Percentiles rank a stretch among this genome's conserved stretches.
phyloP scores from a whole-genome alignment of 1,140 invertebrate species.

The Hylaeus volcanicus region DNA sequence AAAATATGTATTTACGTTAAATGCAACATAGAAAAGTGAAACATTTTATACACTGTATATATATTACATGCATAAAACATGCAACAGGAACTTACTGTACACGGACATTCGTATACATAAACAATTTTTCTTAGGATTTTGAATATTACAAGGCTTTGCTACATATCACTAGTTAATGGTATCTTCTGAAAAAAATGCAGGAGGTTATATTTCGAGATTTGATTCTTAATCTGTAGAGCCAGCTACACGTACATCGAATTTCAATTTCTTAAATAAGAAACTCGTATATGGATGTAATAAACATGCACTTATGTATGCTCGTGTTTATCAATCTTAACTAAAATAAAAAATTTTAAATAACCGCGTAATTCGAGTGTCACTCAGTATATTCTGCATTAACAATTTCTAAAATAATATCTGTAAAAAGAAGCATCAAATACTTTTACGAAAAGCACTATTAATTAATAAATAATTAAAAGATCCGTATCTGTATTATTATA shows the following conservation, averaged over 20 bases:
- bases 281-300: not conserved
- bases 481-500: not conserved
- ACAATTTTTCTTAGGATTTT: not conserved
- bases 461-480: conserved; percentile 6
- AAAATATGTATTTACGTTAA: conserved; percentile 24
- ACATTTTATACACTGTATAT: conserved; percentile 11
- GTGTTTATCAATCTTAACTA: conserved; percentile 4
- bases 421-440: conserved; percentile 13
- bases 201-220: conserved; percentile 32
- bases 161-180: not conserved
- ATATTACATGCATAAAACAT: not conserved
- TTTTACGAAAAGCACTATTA: not conserved
- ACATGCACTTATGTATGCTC: not conserved
- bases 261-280: not conserved
- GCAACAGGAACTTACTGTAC: not conserved
- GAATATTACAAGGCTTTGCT: not conserved
- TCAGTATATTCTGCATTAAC: not conserved
- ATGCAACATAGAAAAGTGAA: conserved; percentile 38
- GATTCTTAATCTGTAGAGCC: not conserved
- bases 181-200: not conserved
- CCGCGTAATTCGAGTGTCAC: not conserved
- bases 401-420: not conserved
- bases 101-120: not conserved
- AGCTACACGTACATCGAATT: not conserved
- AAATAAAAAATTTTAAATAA: not conserved